Evolutionary conservation across 2,113 vertebrate genomes (phyloP).

Genomic region (Siniperca knerii): DNA sequence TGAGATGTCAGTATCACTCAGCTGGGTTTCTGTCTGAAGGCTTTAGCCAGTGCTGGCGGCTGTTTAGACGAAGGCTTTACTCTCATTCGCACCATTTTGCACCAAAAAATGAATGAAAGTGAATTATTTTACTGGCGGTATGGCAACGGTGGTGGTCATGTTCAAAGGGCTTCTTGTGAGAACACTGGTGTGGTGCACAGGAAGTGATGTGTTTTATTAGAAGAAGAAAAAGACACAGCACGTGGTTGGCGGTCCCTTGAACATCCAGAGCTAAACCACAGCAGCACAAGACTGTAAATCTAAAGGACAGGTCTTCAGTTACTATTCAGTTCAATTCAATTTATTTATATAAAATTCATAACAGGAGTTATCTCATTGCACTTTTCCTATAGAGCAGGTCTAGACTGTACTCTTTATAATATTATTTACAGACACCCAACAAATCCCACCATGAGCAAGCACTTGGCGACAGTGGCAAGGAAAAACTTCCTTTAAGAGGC

Average conservation of each 20-base stretch:
- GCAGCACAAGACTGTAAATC: too few relatives aligned
- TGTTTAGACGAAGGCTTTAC: constrained; percentile 46
- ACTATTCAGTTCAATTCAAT: too few relatives aligned
- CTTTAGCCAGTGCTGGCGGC: background rate
- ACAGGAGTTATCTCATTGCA: too few relatives aligned
- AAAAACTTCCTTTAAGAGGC: too few relatives aligned
- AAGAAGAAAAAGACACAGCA: background rate
- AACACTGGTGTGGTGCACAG: background rate
- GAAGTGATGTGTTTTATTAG: background rate
- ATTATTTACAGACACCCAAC: too few relatives aligned
- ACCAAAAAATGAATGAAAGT: constrained; percentile 19
- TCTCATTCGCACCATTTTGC: constrained; percentile 33
- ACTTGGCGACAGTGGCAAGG: too few relatives aligned
- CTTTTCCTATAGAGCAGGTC: too few relatives aligned
- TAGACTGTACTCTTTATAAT: too few relatives aligned
- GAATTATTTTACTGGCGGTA: constrained; percentile 14
- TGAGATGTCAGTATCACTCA: constrained; percentile 49
- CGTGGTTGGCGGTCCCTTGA: background rate
- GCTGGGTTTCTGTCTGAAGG: constrained; percentile 31
- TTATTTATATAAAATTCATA: too few relatives aligned
- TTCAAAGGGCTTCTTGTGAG: background rate
- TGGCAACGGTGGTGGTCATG: background rate
- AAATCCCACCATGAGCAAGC: too few relatives aligned
- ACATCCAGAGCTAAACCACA: background rate
- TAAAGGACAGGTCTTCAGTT: background rate